Evolutionary conservation across 2,888 invertebrate genomes (phyloP), one percentile per base, ranked within the genome.

Genomic region (Steinernema scapterisci): DNA sequence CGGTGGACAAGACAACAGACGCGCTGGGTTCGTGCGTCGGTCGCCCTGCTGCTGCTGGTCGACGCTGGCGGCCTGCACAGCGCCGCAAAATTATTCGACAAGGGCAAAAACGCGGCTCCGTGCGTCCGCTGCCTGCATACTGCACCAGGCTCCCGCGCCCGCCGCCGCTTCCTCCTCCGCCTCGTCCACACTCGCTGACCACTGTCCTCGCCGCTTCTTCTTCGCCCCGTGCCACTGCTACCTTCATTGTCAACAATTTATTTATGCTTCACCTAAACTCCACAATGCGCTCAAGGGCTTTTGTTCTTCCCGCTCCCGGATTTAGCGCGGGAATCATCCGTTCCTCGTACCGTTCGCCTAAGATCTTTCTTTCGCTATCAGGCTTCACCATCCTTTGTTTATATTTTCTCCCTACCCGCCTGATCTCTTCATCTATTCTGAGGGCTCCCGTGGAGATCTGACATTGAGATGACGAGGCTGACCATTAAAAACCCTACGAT

Each of bases 191-290:
- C 11, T 25, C 21, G 21, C 11, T 63, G 63, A 63, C 63, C 63
- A 63, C 63, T 63, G 63, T 54, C 54, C 54, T 21, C n/a, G n/a
- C 38, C 38, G 38, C 63, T 54, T 25, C 23, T 54, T 19, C 23
- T n/a, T 19, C 11, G n/a, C 25, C 27, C 3, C 63, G 63, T 63
- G 63, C 63, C 63, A 63, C 63, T 31, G 27, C 63, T 63, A 16
- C 63, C 63, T 54, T 16, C 31, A n/a, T 63, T 63, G 31, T 63
- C 63, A 27, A 27, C 63, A 31, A 31, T 63, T n/a, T 25, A 7
- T 63, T 63, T 38, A 27, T 63, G 63, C 63, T 63, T 63, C 63
- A 63, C 63, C 63, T 63, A 16, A 63, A 27, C 63, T 25, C 63
- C 31, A 16, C 31, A 31, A 31, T 11, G 63, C 27, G 21, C 52